Evolutionary conservation across 2,797 vertebrate genomes (phyloP), one percentile per base, ranked within the genome.

Genomic region (Phalanger gymnotis): DNA sequence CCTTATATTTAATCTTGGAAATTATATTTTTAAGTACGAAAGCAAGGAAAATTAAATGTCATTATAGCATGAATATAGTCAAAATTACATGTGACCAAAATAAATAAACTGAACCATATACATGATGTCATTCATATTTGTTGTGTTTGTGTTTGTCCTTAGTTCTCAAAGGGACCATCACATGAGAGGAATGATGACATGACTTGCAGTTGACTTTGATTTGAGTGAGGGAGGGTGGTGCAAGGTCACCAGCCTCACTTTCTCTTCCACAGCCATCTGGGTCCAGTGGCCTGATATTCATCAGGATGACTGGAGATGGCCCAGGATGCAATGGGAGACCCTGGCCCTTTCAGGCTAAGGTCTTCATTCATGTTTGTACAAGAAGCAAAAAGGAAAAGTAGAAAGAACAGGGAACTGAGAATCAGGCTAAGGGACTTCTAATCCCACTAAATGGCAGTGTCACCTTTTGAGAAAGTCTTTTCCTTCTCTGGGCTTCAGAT

Each of bases 331-430:
- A n/a, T n/a, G n/a, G n/a, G n/a, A n/a, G n/a, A n/a, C n/a, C n/a
- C n/a, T n/a, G n/a, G n/a, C n/a, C n/a, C n/a, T n/a, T n/a, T n/a
- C n/a, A n/a, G n/a, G n/a, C n/a, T n/a, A n/a, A n/a, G n/a, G n/a
- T n/a, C n/a, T n/a, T 87, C 40, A 87, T 11, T 87, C 19, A 51
- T 87, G 10, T 81, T 27, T 54, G 54, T 93, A 95, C 95, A 30
- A 95, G 47, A 91, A 91, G 89, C 40, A 31, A 12, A 93, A 91
- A 94, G 91, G 47, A 51, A 34, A 94, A 81, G 34, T 55, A 54
- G 11, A 13, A n/a, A 53, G 91, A 92, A 2, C 13, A 92, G 54
- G 93, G 47, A 13, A 52, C 93, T 89, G 53, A 53, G 87, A 90
- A 93, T 92, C 52, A 90, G 61, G 53, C 30, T 57, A 95, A 54